Evolutionary conservation across 2,888 invertebrate genomes (phyloP), one percentile per base, ranked within the genome.

Genomic region (Hemistola chrysoprasaria): DNA sequence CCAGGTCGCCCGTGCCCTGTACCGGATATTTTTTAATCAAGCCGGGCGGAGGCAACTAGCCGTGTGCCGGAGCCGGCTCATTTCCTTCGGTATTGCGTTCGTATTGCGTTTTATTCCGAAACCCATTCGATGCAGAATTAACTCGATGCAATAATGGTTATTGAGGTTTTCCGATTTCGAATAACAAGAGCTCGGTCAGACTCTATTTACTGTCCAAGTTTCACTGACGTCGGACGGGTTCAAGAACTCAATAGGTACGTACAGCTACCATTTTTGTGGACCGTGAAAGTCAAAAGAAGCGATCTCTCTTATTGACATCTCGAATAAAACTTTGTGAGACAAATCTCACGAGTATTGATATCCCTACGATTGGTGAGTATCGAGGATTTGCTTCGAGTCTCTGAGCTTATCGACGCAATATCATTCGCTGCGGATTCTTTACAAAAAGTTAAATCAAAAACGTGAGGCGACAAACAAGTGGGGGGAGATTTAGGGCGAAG

Each of bases 371-470:
- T n/a, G n/a, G n/a, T n/a, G n/a, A n/a, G n/a, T n/a, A n/a, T n/a
- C n/a, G n/a, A n/a, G n/a, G n/a, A n/a, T n/a, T n/a, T n/a, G n/a
- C n/a, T n/a, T n/a, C n/a, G n/a, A n/a, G n/a, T n/a, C n/a, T n/a
- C n/a, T n/a, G n/a, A n/a, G n/a, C n/a, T n/a, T 72, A 74, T 70
- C 65, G 69, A 59, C 59, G 72, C 66, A 66, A 72, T 72, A 73
- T 65, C 65, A 65, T 56, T 58, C 53, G 54, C 48, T 52, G 54
- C 55, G 57, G 56, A 56, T 56, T 62, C 61, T 65, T 68, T 67
- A 60, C 64, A 70, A 71, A 72, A 78, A 77, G 71, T 78, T 80
- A 78, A 80, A 82, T 80, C 78, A 78, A 77, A 78, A 76, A 80
- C 78, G 80, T 79, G 80, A 76, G 68, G 63, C 61, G 75, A 71